Evolutionary conservation across 1,140 invertebrate species (phyloP), one percentile per base, ranked within the genome.

Genomic region (Drosophila pachea): DNA sequence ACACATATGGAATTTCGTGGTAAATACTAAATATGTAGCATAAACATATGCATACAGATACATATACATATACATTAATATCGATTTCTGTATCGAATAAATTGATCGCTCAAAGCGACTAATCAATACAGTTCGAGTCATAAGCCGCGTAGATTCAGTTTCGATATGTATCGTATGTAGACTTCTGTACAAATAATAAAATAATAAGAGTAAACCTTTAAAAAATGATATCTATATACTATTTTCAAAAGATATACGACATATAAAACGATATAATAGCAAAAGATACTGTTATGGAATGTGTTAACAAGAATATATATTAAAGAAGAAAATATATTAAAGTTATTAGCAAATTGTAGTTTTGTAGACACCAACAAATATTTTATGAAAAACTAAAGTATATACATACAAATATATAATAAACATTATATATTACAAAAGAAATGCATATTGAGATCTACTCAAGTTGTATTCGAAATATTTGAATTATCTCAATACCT

Each of bases 81-180:
- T 14, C 40, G 14, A 43, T 5, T 53, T 68, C 72, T 79, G 32
- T 55, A 54, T 47, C 36, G 56, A 56, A 63, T 43, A 68, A 81
- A 76, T 45, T 73, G 59, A 76, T 70, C 79, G 78, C 78, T 83
- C 79, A 83, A 83, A 83, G 78, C 78, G 78, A 78, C 64, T 74
- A 82, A 67, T 50, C 49, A 66, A 36, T 32, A 43, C 45, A 68
- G 62, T 22, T 22, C 22, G 22, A 22, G 22, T 22, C 22, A 22
- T 22, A 22, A 63, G 49, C 47, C 52, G 29, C 52, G 36, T 50
- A 65, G 53, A 59, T n/a, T 16, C 53, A 49, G 43, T 63, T 36
- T 42, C 42, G 14, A 65, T 49, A n/a, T 58, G 43, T 65, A 43
- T 43, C 43, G 3, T 54, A 53, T 35, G 36, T 43, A 33, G 32